phyloP scores from a whole-genome alignment of 1,140 invertebrate species.

The Plectus sambesii region DNA sequence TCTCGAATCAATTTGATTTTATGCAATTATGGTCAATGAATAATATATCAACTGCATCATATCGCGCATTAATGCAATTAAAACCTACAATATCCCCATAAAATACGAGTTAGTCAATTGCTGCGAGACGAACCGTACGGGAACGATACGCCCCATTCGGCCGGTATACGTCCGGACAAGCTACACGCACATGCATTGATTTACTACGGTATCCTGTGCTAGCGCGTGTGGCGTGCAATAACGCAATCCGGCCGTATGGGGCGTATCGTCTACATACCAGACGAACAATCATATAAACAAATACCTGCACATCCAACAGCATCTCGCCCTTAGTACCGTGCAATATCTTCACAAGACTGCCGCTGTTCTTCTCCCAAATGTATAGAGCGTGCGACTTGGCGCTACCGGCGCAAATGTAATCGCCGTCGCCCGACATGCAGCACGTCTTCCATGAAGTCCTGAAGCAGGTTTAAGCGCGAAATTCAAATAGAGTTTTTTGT shows the following conservation, averaged over 20 bases:
- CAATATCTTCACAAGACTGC: constrained; percentile 95
- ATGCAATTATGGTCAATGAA: no score
- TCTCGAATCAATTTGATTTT: no score
- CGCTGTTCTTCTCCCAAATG: constrained; percentile 96
- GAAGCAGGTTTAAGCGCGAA: no score
- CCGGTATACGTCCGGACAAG: no score
- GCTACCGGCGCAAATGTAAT: constrained; percentile 96
- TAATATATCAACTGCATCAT: constrained; percentile 1
- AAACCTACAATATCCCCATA: constrained; percentile 20
- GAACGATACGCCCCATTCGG: no score
- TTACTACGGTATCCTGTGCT: no score
- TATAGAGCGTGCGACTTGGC: constrained; percentile 91
- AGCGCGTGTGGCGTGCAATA: no score
- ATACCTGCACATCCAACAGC: constrained; percentile 75
- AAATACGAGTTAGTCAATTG: constrained; percentile 7
- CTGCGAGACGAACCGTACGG: no score
- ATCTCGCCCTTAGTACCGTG: constrained; percentile 97
- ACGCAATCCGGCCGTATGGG: no score
- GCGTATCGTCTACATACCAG: no score
- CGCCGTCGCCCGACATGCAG: constrained; percentile 97
- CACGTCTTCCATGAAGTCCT: constrained; percentile 99
- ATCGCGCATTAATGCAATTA: constrained; percentile 9
- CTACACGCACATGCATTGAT: no score
- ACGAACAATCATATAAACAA: constrained; percentile 40
- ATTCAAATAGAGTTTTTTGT: no score